Percentiles rank a stretch among this genome's conserved stretches.
These are phyloP conservation scores for Macroteleia sp. DNA, from an alignment of 2,888 invertebrate species.

Conservation along the genomic window DNA sequence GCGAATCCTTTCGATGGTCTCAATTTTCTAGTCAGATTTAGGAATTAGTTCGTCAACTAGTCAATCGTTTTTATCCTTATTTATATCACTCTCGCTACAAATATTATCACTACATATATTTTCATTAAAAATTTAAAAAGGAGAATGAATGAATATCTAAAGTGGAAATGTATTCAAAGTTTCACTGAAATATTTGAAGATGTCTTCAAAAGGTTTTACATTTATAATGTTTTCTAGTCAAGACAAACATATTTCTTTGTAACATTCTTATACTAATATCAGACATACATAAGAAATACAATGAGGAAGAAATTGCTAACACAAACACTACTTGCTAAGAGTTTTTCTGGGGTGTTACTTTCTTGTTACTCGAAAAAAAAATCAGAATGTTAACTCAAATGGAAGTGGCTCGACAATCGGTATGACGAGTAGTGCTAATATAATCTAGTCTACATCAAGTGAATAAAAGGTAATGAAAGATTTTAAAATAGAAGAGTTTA, in stretches of 20 bases:
- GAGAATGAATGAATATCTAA: no score
- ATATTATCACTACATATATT: no score
- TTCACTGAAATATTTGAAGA: no score
- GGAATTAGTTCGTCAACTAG: no score
- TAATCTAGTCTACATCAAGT: conserved; percentile 32
- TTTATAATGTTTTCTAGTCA: no score
- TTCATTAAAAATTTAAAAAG: no score
- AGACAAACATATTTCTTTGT: no score
- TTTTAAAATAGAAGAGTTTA: conserved; percentile 17
- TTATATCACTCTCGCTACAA: no score
- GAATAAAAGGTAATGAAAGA: not conserved
- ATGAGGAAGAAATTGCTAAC: not conserved
- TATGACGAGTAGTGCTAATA: conserved; percentile 17
- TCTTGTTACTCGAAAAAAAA: not conserved
- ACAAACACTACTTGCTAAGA: conserved; percentile 17
- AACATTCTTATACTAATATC: not conserved
- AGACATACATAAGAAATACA: not conserved
- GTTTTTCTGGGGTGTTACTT: not conserved
- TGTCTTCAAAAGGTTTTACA: no score
- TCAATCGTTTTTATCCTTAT: no score
- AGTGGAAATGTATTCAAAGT: no score
- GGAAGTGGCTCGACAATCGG: conserved; percentile 41
- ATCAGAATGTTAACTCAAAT: conserved; percentile 15
- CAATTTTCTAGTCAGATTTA: not conserved
- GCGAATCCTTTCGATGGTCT: not conserved